A percentile compares a stretch with the other conserved stretches of the same genome.
Conservation (phyloP, 2,797 vertebrate species). For the Sternarchorhynchus goeldii region DNA sequence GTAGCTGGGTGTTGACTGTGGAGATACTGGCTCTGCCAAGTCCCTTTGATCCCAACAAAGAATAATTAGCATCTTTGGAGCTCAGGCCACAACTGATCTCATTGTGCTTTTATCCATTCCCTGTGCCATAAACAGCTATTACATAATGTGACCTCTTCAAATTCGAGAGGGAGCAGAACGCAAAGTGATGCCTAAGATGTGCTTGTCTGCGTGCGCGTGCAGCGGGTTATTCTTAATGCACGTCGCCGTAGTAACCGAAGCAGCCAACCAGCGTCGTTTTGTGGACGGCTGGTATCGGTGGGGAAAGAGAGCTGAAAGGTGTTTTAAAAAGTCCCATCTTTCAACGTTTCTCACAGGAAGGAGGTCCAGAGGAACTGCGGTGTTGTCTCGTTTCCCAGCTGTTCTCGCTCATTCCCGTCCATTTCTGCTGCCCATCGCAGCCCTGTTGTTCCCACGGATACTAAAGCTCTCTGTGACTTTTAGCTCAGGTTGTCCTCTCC, state of each 20-base stretch:
- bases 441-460: not conserved
- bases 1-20: not conserved
- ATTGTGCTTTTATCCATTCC: not conserved
- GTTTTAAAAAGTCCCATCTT: not conserved
- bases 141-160: not conserved
- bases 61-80: not conserved
- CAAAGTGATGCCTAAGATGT: not conserved
- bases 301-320: not conserved
- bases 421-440: not conserved
- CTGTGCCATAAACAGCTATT: not conserved
- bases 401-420: not conserved
- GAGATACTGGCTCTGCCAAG: not conserved
- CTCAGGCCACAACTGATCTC: not conserved
- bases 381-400: slow-evolving; percentile 1
- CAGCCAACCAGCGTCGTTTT: not conserved
- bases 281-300: not conserved
- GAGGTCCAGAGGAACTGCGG: not conserved
- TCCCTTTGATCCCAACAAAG: not conserved
- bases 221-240: not conserved
- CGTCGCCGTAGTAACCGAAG: slow-evolving; percentile 40
- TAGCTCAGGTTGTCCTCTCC: not conserved
- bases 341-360: not conserved
- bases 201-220: not conserved
- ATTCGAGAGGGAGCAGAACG: not conserved
- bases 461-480: not conserved